Evolutionary conservation across 2,797 vertebrate species (phyloP).

Genomic region (Protonibea diacanthus): DNA sequence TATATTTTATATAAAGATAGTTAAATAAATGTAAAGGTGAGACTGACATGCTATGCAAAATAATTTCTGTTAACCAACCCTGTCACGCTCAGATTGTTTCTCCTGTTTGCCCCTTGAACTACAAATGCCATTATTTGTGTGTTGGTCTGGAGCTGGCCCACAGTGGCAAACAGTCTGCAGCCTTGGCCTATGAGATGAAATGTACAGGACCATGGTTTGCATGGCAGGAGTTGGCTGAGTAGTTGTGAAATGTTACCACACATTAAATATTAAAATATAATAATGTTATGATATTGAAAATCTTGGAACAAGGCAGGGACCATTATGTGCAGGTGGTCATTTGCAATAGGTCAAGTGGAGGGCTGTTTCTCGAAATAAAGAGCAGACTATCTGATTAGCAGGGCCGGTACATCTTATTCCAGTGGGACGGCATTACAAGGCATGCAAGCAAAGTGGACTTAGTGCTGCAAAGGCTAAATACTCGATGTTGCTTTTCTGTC

Average conservation of each 20-base stretch:
- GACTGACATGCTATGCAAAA: neutral
- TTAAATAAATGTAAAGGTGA: neutral
- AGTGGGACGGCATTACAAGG: slow-evolving; percentile 2
- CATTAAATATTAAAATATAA: slow-evolving; percentile 49
- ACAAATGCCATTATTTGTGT: slow-evolving; percentile 45
- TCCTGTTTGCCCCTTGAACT: slow-evolving; percentile 23
- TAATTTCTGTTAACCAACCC: neutral
- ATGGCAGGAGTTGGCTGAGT: neutral
- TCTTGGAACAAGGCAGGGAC: slow-evolving; percentile 21
- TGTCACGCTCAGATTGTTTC: slow-evolving; percentile 45
- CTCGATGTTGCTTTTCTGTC: slow-evolving; percentile 18
- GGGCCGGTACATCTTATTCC: neutral
- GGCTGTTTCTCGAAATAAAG: slow-evolving; percentile 43
- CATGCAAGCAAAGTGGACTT: slow-evolving; percentile 34
- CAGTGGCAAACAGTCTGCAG: slow-evolving; percentile 48
- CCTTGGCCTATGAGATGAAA: slow-evolving; percentile 39
- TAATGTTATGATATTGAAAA: slow-evolving; percentile 36
- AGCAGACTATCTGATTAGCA: slow-evolving; percentile 35
- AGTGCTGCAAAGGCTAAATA: slow-evolving; percentile 15
- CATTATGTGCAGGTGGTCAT: slow-evolving; percentile 38
- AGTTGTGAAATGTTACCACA: neutral
- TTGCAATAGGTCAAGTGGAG: slow-evolving; percentile 52
- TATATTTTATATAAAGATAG: neutral
- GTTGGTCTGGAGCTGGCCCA: slow-evolving; percentile 43
- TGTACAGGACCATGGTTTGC: slow-evolving; percentile 9